Percentiles rank a stretch among this genome's conserved stretches.
Evolutionary conservation across 1,140 invertebrate genomes (phyloP).

Genomic region (Drosophila sechellia): DNA sequence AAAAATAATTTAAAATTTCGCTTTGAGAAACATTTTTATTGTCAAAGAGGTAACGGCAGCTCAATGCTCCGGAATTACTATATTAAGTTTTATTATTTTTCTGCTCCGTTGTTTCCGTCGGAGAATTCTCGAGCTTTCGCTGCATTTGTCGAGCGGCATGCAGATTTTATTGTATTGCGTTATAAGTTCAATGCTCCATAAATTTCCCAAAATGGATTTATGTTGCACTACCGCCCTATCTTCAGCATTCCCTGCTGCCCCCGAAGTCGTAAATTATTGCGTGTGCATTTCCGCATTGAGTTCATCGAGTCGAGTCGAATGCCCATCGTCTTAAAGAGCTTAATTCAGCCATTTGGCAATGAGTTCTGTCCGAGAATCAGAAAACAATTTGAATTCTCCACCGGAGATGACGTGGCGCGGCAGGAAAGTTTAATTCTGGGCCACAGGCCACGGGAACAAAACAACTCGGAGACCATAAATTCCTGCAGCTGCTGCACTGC

Average conservation of each 20-base stretch:
- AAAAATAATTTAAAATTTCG: background rate
- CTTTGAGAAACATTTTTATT: too few species aligned
- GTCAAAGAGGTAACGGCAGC: background rate
- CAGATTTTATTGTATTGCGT: conserved; percentile 78
- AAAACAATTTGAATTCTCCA: conserved; percentile 46
- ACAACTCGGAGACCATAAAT: conserved; percentile 65
- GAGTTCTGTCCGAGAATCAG: conserved; percentile 28
- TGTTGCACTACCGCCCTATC: conserved; percentile 49
- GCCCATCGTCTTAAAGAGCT: conserved; percentile 50
- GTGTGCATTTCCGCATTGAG: conserved; percentile 68
- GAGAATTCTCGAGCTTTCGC: conserved; percentile 26
- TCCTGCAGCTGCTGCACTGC: conserved; percentile 60
- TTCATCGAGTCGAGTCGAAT: conserved; percentile 64
- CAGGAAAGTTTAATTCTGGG: conserved; percentile 48
- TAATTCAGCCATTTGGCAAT: conserved; percentile 40
- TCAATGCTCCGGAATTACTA: conserved; percentile 54
- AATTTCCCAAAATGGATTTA: conserved; percentile 75
- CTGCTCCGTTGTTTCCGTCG: conserved; percentile 49
- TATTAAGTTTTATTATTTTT: conserved; percentile 77
- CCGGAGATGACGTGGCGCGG: conserved; percentile 29
- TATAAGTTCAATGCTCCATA: conserved; percentile 81
- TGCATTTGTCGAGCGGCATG: conserved; percentile 38
- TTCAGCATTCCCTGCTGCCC: conserved; percentile 2
- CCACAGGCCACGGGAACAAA: conserved; percentile 46
- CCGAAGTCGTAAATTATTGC: conserved; percentile 60